phyloP scores from a whole-genome alignment of 2,113 vertebrate species.

The Larimichthys polyactis region DNA sequence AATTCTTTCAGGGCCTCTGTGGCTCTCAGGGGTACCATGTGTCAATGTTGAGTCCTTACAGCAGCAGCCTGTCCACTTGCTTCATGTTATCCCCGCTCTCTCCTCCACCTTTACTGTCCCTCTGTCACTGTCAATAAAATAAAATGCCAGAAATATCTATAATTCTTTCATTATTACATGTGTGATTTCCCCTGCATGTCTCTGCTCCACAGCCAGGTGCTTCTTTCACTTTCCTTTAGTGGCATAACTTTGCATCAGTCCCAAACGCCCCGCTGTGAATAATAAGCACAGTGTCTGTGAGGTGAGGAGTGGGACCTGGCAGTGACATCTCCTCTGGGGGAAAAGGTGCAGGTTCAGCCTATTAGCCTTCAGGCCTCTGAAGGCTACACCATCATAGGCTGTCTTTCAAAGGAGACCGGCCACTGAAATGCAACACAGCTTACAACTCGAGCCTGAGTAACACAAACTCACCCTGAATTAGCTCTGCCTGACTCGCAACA shows the following conservation, averaged over 20 bases:
- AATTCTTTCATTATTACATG: neutral
- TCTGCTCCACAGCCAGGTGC: neutral
- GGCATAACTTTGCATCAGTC: neutral
- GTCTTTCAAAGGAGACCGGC: neutral
- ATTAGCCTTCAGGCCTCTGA: neutral
- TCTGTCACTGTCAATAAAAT: no score
- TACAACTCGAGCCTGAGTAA: neutral
- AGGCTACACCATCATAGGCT: neutral
- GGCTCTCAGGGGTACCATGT: no score
- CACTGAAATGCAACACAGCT: neutral
- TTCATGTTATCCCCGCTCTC: no score
- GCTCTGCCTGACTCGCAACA: neutral
- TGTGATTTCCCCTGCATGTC: slow-evolving; percentile 1
- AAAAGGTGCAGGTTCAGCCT: slow-evolving; percentile 3
- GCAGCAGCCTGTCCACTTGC: no score
- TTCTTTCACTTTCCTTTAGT: neutral
- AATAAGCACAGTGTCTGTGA: neutral
- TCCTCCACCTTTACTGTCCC: no score
- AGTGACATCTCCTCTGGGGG: neutral
- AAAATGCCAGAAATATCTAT: no score
- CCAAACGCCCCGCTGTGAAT: neutral
- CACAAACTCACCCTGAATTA: slow-evolving; percentile 4
- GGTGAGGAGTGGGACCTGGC: neutral
- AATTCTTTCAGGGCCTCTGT: no score
- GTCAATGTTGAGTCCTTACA: no score